phyloP scores from a whole-genome alignment of 2,113 vertebrate species.

The Percina caprodes region DNA sequence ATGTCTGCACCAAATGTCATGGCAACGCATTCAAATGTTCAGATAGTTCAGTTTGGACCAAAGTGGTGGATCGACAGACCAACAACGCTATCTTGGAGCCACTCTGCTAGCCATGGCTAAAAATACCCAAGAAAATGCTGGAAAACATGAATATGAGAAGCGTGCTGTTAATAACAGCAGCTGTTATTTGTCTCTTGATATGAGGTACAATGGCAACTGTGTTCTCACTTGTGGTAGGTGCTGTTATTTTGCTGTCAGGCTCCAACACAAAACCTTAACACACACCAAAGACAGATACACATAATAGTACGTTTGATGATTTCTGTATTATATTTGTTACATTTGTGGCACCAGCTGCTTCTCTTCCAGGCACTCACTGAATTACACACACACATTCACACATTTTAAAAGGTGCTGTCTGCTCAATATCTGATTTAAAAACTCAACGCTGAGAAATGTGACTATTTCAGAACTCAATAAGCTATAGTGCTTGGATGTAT shows the following conservation, averaged over 20 bases:
- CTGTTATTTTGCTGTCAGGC: constrained; percentile 6
- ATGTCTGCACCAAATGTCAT: not conserved
- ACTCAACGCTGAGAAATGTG: not conserved
- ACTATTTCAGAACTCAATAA: not conserved
- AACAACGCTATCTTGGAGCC: no score
- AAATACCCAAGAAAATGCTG: not conserved
- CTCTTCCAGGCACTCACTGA: constrained; percentile 7
- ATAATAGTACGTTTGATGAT: not conserved
- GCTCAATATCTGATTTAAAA: constrained; percentile 4
- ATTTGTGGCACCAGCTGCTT: constrained; percentile 20
- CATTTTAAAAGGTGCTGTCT: not conserved
- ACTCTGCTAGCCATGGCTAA: not conserved
- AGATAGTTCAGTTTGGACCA: not conserved
- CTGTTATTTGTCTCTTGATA: not conserved
- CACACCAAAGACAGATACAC: not conserved
- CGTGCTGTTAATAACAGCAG: not conserved
- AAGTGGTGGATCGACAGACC: no score
- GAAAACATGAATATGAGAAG: not conserved
- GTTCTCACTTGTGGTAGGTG: not conserved
- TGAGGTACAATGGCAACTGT: not conserved
- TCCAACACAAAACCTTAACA: not conserved
- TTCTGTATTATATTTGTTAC: not conserved
- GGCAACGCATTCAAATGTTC: not conserved
- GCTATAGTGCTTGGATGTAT: not conserved
- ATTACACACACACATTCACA: constrained; percentile 17